Evolutionary conservation across 2,888 invertebrate species (phyloP), one percentile per base, ranked within the genome.

Genomic region (Drosophila diplacantha): DNA sequence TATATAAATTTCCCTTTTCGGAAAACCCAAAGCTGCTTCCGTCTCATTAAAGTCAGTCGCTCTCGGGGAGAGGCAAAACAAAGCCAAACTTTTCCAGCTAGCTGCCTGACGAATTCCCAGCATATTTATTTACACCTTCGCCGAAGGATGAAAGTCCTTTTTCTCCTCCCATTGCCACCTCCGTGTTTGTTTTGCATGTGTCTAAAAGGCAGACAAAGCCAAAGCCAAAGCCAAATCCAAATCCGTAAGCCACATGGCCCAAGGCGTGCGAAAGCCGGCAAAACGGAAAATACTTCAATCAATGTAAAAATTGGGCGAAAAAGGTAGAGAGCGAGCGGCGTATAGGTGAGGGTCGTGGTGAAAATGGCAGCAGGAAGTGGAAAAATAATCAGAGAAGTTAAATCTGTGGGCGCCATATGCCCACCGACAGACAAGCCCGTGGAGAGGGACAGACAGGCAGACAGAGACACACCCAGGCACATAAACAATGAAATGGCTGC

Each of bases 71-170:
- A 41, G 11, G 8, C 41, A 41, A 44, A 58, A 62, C 69, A 61
- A 46, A 55, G 56, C 55, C 46, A 59, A 59, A 53, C 55, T 50
- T 64, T 55, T 46, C 29, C 58, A 38, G 68, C 61, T 68, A 41
- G 44, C 58, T 47, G 61, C 38, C 80, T 68, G 80, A 79, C 73
- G 78, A 82, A 80, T 80, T 84, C 73, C 71, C 67, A 65, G 63
- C 72, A 73, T 73, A 74, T 84, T 84, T 80, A 77, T 84, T 84
- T 84, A 83, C 84, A 84, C 80, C 80, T 81, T 77, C 39, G 26
- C n/a, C 55, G 47, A 61, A 59, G 66, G 59, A 66, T 38, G 20
- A 66, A 66, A 43, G 47, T 47, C 49, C 43, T 38, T 16, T 18
- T 18, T 14, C 22, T 8, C 24, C 39, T n/a, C 18, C 35, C 14